Evolutionary conservation across 2,797 vertebrate species (phyloP), one percentile per base, ranked within the genome.

Genomic region (Channallabes apus): DNA sequence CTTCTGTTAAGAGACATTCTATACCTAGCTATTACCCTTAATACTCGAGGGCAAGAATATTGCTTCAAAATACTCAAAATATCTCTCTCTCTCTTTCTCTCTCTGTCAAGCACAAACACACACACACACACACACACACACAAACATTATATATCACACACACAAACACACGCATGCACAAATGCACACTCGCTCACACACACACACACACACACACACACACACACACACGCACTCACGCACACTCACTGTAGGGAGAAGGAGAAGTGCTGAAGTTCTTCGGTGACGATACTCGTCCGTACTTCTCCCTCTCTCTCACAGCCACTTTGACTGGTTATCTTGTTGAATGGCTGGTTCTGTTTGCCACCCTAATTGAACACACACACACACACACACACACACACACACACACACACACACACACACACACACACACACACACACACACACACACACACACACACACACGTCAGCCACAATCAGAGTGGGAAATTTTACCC

Each of bases 271-370:
- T 95, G 94, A 93, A 95, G 93, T 89, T 95, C 93, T 87, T 95
- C 93, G 41, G 73, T 56, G 84, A 92, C 91, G 87, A 95, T 91
- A 86, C 92, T 89, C 88, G 84, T 77, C 64, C 86, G 90, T 88
- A 82, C 90, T 89, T 90, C 92, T 80, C 27, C 88, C 75, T 72
- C 82, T 73, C 82, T 78, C 51, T 27, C 51, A 29, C 93, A 91
- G 91, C 86, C 92, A 86, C 91, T 92, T 69, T 89, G 88, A 91
- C 92, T 93, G 91, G 93, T 93, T 92, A 93, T 93, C 93, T 94
- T 94, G 91, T 92, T 93, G 92, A 94, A 93, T 94, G 93, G 93
- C 92, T 95, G 94, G 92, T 95, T 95, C 94, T 94, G 94, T 82
- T 93, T 94, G 90, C 90, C 78, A 89, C 92, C 90, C 90, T 88